Percentiles rank a stretch among this genome's conserved stretches.
Conservation (phyloP, 2,888 invertebrate genomes). For the Entomobrya proxima region DNA sequence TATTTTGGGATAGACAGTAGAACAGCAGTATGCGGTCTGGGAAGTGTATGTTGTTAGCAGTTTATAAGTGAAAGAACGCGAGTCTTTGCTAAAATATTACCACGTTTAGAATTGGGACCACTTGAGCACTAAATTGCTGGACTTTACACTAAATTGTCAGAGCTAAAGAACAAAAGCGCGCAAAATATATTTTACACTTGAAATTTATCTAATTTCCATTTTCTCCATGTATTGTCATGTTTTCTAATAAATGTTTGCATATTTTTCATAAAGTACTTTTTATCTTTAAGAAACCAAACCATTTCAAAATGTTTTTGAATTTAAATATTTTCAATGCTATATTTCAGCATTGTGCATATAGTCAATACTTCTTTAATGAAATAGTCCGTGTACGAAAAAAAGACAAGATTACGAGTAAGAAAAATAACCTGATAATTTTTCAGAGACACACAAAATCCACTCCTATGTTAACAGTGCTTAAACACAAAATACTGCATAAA, state of each 20-base stretch:
- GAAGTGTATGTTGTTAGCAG: not conserved
- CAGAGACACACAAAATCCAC: not conserved
- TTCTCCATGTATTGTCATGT: too few species aligned
- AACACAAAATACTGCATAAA: not conserved
- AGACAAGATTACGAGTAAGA: constrained; percentile 6
- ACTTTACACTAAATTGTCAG: not conserved
- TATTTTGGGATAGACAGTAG: not conserved
- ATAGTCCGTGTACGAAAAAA: not conserved
- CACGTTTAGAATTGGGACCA: not conserved
- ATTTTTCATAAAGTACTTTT: too few species aligned
- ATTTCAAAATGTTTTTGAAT: too few species aligned
- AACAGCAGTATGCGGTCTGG: not conserved
- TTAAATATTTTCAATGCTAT: too few species aligned
- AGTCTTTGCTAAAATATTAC: not conserved
- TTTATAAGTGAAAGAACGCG: not conserved
- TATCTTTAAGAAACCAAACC: too few species aligned
- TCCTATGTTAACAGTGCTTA: not conserved
- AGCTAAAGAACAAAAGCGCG: not conserved
- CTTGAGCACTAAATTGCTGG: constrained; percentile 5
- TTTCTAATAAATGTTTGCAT: too few species aligned
- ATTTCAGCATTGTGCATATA: too few species aligned
- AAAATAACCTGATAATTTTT: too few species aligned
- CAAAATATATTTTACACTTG: too few species aligned
- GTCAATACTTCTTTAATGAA: not conserved
- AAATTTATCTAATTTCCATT: too few species aligned